Evolutionary conservation across 2,797 vertebrate genomes (phyloP).

Genomic region (Hydrophis major): DNA sequence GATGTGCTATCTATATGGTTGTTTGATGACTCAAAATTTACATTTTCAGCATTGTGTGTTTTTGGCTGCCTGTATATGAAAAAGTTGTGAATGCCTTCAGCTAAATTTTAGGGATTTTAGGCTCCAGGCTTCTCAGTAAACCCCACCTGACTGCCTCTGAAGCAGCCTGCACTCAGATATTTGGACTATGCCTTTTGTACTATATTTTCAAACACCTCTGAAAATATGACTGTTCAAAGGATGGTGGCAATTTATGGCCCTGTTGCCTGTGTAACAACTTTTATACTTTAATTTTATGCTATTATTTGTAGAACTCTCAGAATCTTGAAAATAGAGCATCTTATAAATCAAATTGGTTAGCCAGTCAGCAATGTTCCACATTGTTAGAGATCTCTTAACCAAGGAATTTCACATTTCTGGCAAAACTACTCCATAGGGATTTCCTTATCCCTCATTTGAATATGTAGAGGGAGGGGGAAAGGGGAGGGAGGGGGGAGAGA

Average conservation of each 20-base stretch:
- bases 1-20: not conserved
- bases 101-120: not conserved
- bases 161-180: not conserved
- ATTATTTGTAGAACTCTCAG: not conserved
- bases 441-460: no score
- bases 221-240: not conserved
- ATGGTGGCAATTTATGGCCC: not conserved
- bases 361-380: not conserved
- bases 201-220: not conserved
- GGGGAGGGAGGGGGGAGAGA: no score
- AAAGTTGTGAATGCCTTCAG: not conserved
- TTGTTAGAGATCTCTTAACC: no score
- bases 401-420: no score
- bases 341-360: not conserved
- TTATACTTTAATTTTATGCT: not conserved
- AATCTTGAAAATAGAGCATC: not conserved
- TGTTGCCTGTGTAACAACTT: not conserved
- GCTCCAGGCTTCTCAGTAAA: not conserved
- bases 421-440: no score
- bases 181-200: not conserved
- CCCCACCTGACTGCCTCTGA: not conserved
- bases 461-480: no score
- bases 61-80: not conserved
- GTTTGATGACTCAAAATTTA: not conserved
- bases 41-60: not conserved